These are phyloP conservation scores for Bovichtus diacanthus DNA, from an alignment of 2,797 vertebrate genomes.

Conservation along the genomic window DNA sequence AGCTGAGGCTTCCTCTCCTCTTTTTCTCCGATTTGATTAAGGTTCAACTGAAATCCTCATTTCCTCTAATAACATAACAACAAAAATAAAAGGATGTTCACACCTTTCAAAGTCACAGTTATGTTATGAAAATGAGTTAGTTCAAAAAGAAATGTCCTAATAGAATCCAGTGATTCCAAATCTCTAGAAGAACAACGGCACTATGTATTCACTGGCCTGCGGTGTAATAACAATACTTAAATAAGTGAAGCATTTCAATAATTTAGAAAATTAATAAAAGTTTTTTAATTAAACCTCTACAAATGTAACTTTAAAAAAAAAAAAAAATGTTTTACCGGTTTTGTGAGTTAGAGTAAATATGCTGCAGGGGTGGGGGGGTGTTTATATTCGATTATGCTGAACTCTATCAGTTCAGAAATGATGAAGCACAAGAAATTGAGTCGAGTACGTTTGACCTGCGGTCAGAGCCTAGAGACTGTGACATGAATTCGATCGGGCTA, in stretches of 20 bases:
- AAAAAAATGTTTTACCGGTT: not conserved
- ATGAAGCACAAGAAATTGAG: slow-evolving; percentile 59
- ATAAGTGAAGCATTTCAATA: not conserved
- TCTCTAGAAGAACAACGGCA: not conserved
- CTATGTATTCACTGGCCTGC: not conserved
- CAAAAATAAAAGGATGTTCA: too few species aligned
- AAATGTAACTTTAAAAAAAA: slow-evolving; percentile 26
- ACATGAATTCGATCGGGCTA: slow-evolving; percentile 78
- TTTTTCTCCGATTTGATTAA: slow-evolving; percentile 10
- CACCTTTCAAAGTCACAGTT: not conserved
- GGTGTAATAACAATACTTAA: not conserved
- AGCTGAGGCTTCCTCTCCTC: not conserved
- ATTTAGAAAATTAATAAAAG: not conserved
- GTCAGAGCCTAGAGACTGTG: slow-evolving; percentile 59
- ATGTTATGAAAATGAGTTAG: not conserved
- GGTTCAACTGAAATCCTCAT: not conserved
- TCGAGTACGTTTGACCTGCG: slow-evolving; percentile 57
- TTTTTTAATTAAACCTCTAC: not conserved
- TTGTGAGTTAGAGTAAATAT: slow-evolving; percentile 13
- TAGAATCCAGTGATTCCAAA: not conserved
- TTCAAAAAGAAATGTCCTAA: not conserved
- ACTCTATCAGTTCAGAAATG: slow-evolving; percentile 31
- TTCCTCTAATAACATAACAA: not conserved
- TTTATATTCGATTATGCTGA: slow-evolving; percentile 39
- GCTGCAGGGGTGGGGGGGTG: slow-evolving; percentile 12